A percentile compares a stretch with the other conserved stretches of the same genome.
Conservation (phyloP, 1,140 invertebrate genomes). For the Micrasema longulum region DNA sequence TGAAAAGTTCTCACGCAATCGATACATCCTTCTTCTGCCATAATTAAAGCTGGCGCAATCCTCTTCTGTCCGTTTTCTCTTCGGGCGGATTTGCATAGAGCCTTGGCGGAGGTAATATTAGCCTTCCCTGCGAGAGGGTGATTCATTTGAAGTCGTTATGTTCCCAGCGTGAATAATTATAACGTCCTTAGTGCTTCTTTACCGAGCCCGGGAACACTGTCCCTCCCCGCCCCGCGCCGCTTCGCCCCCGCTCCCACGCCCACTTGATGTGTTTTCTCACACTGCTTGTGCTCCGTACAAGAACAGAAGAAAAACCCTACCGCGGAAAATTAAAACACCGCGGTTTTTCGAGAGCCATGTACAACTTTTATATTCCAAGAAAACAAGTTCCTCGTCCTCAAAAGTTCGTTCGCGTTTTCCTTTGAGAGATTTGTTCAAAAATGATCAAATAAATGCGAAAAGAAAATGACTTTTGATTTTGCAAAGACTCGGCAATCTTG, state of each 20-base stretch:
- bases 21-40: constrained; percentile 33
- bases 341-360: background rate
- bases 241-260: background rate
- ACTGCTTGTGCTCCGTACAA: background rate
- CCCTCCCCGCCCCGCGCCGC: constrained; percentile 1
- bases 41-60: constrained; percentile 31
- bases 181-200: constrained; percentile 47
- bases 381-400: background rate
- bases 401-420: too few species aligned
- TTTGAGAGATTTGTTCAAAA: too few species aligned
- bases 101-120: constrained; percentile 38
- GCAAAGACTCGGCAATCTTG: too few species aligned
- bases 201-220: constrained; percentile 27
- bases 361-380: background rate
- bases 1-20: constrained; percentile 11
- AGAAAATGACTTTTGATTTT: too few species aligned
- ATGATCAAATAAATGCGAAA: too few species aligned
- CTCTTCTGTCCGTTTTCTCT: constrained; percentile 35
- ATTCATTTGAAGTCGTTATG: constrained; percentile 44
- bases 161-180: constrained; percentile 47
- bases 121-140: constrained; percentile 34
- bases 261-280: constrained; percentile 16
- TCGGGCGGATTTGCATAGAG: constrained; percentile 40
- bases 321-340: constrained; percentile 10
- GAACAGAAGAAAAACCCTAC: constrained; percentile 5